These are phyloP conservation scores for Pachycephus smyrnensis DNA, from an alignment of 2,888 invertebrate species.

Conservation along the genomic window DNA sequence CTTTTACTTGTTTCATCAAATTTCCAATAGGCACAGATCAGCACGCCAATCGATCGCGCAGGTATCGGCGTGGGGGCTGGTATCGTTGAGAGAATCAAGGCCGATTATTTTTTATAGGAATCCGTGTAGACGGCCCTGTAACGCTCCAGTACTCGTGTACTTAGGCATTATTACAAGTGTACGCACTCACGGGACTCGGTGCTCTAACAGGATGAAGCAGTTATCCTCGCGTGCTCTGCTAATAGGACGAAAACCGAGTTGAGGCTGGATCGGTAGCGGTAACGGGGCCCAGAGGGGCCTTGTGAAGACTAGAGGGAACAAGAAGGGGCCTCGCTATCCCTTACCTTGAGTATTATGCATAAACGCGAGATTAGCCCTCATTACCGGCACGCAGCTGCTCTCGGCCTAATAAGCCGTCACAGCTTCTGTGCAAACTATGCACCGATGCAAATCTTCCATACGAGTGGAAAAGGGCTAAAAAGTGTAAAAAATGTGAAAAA, in stretches of 20 bases:
- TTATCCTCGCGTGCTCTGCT: slow-evolving; percentile 47
- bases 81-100: no score
- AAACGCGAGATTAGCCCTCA: slow-evolving; percentile 57
- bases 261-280: neutral
- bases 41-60: no score
- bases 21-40: no score
- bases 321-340: neutral
- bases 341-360: slow-evolving; percentile 46
- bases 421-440: slow-evolving; percentile 58
- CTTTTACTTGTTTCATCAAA: no score
- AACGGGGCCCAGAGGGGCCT: neutral
- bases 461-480: neutral
- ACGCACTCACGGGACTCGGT: no score
- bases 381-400: slow-evolving; percentile 63
- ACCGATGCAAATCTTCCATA: slow-evolving; percentile 51
- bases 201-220: slow-evolving; percentile 51
- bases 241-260: no score
- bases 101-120: no score
- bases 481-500: no score
- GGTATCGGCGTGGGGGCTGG: no score
- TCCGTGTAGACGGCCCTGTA: no score
- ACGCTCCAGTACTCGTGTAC: no score
- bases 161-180: no score
- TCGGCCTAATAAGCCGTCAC: slow-evolving; percentile 62
- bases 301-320: neutral